phyloP scores from a whole-genome alignment of 2,888 invertebrate species.

The Melinaea marsaeus region DNA sequence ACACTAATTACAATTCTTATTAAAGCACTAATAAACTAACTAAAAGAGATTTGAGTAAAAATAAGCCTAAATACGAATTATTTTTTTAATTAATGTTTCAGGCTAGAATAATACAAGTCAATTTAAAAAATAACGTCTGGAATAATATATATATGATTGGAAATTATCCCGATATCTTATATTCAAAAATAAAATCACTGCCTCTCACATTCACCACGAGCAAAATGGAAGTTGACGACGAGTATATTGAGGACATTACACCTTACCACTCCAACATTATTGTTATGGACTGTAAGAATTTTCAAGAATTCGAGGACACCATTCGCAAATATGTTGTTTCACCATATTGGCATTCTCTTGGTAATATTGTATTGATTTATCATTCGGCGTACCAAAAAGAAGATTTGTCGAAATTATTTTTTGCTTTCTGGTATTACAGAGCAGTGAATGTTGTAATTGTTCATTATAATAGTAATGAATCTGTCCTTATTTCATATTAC shows the following conservation, averaged over 20 bases:
- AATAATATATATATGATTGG: constrained; percentile 53
- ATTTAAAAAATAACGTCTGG: constrained; percentile 56
- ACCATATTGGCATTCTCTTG: constrained; percentile 57
- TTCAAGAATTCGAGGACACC: constrained; percentile 49
- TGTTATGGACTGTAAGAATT: constrained; percentile 44
- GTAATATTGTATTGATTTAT: constrained; percentile 53
- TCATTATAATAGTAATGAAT: constrained; percentile 44
- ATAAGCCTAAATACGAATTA: neutral
- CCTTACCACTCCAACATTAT: constrained; percentile 51
- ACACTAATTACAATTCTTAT: too few species aligned
- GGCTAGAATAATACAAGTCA: constrained; percentile 45
- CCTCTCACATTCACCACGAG: constrained; percentile 44
- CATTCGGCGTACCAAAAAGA: constrained; percentile 36
- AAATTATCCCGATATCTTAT: constrained; percentile 48
- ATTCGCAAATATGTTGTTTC: constrained; percentile 41
- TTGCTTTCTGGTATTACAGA: constrained; percentile 56
- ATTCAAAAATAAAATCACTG: constrained; percentile 39
- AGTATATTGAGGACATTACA: constrained; percentile 45
- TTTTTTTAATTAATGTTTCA: constrained; percentile 36
- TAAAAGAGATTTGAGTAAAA: too few species aligned
- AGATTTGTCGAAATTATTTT: constrained; percentile 51
- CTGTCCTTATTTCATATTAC: constrained; percentile 42
- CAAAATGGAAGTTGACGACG: constrained; percentile 42
- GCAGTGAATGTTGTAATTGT: constrained; percentile 50
- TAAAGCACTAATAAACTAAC: too few species aligned